A percentile compares a stretch with the other conserved stretches of the same genome.
phyloP scores from a whole-genome alignment of 2,888 invertebrate species.

The Endotricha flammealis region DNA sequence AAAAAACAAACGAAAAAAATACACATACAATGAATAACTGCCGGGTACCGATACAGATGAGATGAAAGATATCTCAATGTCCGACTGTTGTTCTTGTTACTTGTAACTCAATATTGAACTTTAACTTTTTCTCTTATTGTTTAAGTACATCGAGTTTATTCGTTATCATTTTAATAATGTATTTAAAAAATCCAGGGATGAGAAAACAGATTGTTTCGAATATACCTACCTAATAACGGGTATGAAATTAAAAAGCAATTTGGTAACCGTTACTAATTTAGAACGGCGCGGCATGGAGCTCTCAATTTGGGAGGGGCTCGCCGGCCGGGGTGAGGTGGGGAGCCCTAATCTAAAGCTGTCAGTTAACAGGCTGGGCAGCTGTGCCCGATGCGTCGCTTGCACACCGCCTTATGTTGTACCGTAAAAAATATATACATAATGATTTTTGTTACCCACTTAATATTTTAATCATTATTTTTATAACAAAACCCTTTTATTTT shows the following conservation, averaged over 20 bases:
- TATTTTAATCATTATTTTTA: neutral
- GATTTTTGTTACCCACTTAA: neutral
- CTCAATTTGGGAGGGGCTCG: constrained; percentile 65
- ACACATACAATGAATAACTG: constrained; percentile 61
- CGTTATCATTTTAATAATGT: neutral
- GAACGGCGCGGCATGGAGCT: constrained; percentile 57
- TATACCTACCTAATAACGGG: constrained; percentile 61
- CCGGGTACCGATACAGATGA: constrained; percentile 61
- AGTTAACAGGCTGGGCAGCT: constrained; percentile 65
- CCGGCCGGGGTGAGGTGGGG: constrained; percentile 34
- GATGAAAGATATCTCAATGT: constrained; percentile 72
- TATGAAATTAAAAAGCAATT: constrained; percentile 75
- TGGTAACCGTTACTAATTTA: constrained; percentile 75
- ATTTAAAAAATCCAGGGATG: constrained; percentile 8
- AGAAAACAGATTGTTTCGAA: constrained; percentile 36
- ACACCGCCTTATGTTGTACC: constrained; percentile 46
- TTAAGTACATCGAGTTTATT: constrained; percentile 10
- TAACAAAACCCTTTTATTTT: too few species aligned
- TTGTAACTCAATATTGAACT: constrained; percentile 64
- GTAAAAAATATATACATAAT: constrained; percentile 21
- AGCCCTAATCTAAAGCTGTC: constrained; percentile 76
- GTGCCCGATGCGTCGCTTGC: constrained; percentile 34
- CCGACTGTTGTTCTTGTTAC: constrained; percentile 62
- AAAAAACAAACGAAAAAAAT: constrained; percentile 51
- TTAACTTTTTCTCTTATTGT: constrained; percentile 37